Conservation (phyloP, 2,888 invertebrate species). For the Agrilus biguttatus region DNA sequence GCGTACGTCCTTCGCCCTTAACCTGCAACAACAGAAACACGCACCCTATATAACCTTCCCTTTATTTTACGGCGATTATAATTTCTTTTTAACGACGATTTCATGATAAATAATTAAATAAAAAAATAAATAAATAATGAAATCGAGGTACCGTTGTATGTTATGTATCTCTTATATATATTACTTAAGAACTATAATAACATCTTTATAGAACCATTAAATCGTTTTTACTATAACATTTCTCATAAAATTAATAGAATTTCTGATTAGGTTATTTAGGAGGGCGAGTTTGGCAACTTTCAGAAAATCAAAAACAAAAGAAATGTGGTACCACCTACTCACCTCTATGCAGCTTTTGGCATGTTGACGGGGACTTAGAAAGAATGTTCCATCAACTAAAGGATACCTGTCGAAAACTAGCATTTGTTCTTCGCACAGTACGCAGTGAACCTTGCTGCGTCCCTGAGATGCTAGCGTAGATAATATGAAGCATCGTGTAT, state of each 20-base stretch:
- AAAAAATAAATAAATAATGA: too few relatives aligned
- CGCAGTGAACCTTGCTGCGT: constrained; percentile 72
- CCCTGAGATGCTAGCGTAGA: constrained; percentile 87
- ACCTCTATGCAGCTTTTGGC: constrained; percentile 79
- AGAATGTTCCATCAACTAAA: constrained; percentile 94
- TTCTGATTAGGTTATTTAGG: not conserved
- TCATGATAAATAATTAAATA: too few relatives aligned
- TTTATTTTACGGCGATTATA: not conserved
- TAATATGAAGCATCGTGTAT: constrained; percentile 89
- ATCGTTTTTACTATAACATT: not conserved
- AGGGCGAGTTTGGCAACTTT: too few relatives aligned
- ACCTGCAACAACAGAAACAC: constrained; percentile 44
- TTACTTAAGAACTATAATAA: too few relatives aligned
- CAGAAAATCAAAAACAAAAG: too few relatives aligned
- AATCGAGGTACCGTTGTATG: too few relatives aligned
- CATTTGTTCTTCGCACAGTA: constrained; percentile 77
- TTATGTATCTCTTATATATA: too few relatives aligned
- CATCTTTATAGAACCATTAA: not conserved
- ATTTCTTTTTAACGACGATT: too few relatives aligned
- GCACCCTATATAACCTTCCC: not conserved
- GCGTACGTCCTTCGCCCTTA: constrained; percentile 78
- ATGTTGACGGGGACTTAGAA: constrained; percentile 88
- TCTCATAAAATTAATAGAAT: not conserved
- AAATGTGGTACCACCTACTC: constrained; percentile 19
- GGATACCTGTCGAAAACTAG: constrained; percentile 95